Base-by-base conservation (phyloP, 2,113 vertebrate species). In the Platanista minor region DNA sequence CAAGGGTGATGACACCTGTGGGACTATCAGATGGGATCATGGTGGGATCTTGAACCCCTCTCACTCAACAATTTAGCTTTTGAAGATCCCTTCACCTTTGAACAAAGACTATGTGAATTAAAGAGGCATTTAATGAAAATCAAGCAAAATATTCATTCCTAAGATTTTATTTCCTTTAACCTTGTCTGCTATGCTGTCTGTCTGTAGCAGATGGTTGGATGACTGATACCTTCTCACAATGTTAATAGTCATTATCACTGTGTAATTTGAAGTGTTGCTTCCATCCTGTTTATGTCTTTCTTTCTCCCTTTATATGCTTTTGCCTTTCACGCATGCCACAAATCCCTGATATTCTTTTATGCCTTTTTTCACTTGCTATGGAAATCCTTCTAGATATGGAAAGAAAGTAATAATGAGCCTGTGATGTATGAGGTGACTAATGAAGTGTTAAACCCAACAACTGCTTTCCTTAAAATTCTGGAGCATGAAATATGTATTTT, bases 151-250 rank as follows among this genome's bases (percentile, higher is more conserved):
- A 78, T 96, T 97, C 82, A 95, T 98, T 98, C 75, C 12, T 0
- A 93, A 97, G 54, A 86, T 96, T 98, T 77, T 94, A 11, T 92
- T 97, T 85, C 31, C 67, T 98, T 97, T 98, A 98, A 98, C 96
- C 96, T 98, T 97, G 90, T 96, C 98, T 98, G 86, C 85, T 97
- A 69, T 88, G 96, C 96, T 95, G 95, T 80, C 89, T 97, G 64
- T 92, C 91, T 98, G 69, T n/a, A 98, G 92, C 98, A 98, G 98
- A 98, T 98, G 98, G 92, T 74, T 94, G 66, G 20, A 90, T 97
- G 92, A 96, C 94, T 98, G 92, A 61, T 97, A 91, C 83, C 62
- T 93, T 98, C 96, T 96, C 96, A 87, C 87, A 88, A 46, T 59
- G 82, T 95, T 97, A 97, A 67, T 96, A 96, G 83, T 98, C 97